A percentile compares a stretch with the other conserved stretches of the same genome.
These are phyloP conservation scores for Ryuthela nishihirai DNA, from an alignment of 2,888 invertebrate genomes.

Conservation along the genomic window DNA sequence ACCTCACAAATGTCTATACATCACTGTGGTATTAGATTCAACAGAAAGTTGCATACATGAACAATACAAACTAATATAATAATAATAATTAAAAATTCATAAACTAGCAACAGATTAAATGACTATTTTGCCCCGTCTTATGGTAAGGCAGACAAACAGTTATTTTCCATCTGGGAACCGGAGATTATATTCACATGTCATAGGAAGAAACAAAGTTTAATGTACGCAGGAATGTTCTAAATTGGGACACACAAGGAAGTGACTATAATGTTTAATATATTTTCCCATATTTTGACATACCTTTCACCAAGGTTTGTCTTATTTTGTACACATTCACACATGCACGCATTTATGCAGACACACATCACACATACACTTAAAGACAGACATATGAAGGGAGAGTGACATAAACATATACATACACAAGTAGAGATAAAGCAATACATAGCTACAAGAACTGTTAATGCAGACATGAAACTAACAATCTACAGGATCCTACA, in stretches of 20 bases:
- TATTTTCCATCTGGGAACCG: too few species aligned
- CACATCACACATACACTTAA: constrained; percentile 1
- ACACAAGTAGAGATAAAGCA: constrained; percentile 10
- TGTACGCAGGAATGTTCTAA: constrained; percentile 38
- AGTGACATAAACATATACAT: constrained; percentile 11
- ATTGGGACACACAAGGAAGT: constrained; percentile 4
- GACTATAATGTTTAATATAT: too few species aligned
- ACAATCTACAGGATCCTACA: constrained; percentile 11
- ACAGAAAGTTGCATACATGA: too few species aligned
- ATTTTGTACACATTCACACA: constrained; percentile 10
- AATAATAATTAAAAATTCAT: too few species aligned
- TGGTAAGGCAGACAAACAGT: too few species aligned
- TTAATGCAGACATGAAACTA: constrained; percentile 12
- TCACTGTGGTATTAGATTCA: too few species aligned
- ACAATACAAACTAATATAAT: too few species aligned
- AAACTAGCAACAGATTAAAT: too few species aligned
- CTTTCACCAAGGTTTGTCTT: constrained; percentile 9
- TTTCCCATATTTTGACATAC: constrained; percentile 8
- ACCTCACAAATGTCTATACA: too few species aligned
- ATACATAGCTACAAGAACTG: constrained; percentile 18
- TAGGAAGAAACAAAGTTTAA: too few species aligned
- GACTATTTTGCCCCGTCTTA: too few species aligned
- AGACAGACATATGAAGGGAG: background rate
- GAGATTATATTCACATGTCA: too few species aligned
- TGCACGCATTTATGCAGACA: constrained; percentile 2